phyloP scores from a whole-genome alignment of 23 tunicate genomes.

The Corella eumyota region DNA sequence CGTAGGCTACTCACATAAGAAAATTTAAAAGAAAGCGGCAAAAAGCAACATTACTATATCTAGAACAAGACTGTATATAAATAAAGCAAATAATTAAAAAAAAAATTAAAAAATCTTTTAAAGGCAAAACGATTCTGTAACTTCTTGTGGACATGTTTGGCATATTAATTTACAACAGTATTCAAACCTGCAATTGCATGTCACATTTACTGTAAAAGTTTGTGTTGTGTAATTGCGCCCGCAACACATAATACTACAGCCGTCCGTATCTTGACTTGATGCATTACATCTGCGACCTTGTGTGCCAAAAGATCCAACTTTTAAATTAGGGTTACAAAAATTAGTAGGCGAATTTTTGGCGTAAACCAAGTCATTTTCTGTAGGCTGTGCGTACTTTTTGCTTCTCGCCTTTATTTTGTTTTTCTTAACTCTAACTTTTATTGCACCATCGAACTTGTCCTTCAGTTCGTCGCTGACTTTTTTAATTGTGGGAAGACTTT shows the following conservation, averaged over 20 bases:
- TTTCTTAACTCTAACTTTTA: conserved; percentile 18
- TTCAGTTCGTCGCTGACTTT: conserved; percentile 35
- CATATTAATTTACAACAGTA: conserved; percentile 68
- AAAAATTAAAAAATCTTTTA: too few relatives aligned
- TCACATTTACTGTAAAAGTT: not conserved
- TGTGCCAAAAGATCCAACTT: conserved; percentile 65
- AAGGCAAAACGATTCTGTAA: conserved; percentile 10
- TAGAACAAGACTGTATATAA: too few relatives aligned
- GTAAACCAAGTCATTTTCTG: conserved; percentile 37
- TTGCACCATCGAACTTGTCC: conserved; percentile 38
- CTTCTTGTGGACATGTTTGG: conserved; percentile 25
- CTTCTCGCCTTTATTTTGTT: conserved; percentile 10
- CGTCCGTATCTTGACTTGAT: conserved; percentile 34
- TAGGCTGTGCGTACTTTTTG: conserved; percentile 14
- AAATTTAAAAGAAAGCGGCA: too few relatives aligned
- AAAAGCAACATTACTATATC: too few relatives aligned
- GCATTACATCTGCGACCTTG: conserved; percentile 58
- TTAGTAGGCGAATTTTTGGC: conserved; percentile 11
- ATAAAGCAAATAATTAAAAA: too few relatives aligned
- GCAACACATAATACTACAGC: conserved; percentile 69
- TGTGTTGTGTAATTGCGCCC: conserved; percentile 20
- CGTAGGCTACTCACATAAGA: too few relatives aligned
- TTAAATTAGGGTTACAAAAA: conserved; percentile 49
- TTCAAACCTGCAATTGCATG: conserved; percentile 67
- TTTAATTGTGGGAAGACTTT: conserved; percentile 67